Base-by-base conservation (phyloP, 1,140 invertebrate genomes). In the Cryptotermes secundus region DNA sequence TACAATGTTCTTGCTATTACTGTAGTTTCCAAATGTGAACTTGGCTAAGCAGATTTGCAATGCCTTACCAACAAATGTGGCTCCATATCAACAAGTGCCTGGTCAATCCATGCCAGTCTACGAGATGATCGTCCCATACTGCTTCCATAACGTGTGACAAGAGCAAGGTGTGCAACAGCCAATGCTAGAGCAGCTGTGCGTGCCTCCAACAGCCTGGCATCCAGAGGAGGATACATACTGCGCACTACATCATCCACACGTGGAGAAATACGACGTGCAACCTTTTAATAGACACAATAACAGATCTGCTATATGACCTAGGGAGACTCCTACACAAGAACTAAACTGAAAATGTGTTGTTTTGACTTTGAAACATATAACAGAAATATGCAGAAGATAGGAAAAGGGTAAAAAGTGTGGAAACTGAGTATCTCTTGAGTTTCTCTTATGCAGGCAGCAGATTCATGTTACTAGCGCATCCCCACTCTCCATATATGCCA, bases 211-310 rank as follows among this genome's bases (percentile, higher is more conserved):
- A 95, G 88, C 36, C 93, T 89, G 12, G 94, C 93, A 89, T 95
- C 94, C 85, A 95, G 88, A 19, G 94, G 94, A 26, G 94, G 94
- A 88, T 95, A 95, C 91, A 96, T 93, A 83, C 93, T 93, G 82
- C 92, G 90, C 0, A 95, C 93, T 59, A 95, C 93, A 87, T 95
- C 95, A 88, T 95, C 95, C 0, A 95, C 94, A 81, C 94, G 89
- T 83, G 93, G 92, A 85, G 93, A 93, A 85, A 95, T 95, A 84
- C 92, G 90, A 87, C 92, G 92, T 26, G 94, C 93, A 53, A 94
- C 91, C 91, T 93, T 84, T n/a, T 87, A 49, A 49, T 49, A 49
- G 16, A 49, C 12, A 49, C 38, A 42, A 42, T 12, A 42, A 42
- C n/a, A n/a, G n/a, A n/a, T n/a, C n/a, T n/a, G n/a, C n/a, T n/a